phyloP scores from a whole-genome alignment of 2,797 vertebrate genomes.

The Alcedo quadribrachys region DNA sequence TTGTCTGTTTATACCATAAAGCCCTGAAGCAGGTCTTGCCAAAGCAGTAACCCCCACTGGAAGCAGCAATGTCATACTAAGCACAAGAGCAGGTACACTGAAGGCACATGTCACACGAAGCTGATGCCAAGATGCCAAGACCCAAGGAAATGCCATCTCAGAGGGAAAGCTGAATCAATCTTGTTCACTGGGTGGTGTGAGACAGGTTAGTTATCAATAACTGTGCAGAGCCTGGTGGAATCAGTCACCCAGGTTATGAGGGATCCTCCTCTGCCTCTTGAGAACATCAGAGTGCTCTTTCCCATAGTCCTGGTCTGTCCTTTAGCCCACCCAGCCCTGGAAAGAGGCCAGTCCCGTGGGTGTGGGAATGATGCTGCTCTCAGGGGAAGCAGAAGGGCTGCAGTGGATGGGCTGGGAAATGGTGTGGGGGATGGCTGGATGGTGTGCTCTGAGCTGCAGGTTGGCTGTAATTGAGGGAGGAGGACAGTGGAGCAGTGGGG shows the following conservation, averaged over 20 bases:
- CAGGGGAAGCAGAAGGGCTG: not conserved
- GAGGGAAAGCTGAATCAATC: not conserved
- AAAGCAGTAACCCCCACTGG: not conserved
- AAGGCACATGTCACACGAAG: accelerated
- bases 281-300: not conserved
- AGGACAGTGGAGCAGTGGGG: not conserved
- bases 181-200: not conserved
- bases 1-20: not conserved
- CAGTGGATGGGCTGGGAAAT: not conserved
- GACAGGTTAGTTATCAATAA: accelerated
- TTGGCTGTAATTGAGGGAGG: not conserved
- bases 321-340: not conserved
- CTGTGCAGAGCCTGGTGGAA: not conserved
- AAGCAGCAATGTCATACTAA: not conserved
- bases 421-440: not conserved
- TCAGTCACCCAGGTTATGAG: not conserved
- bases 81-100: not conserved
- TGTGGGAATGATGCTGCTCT: not conserved
- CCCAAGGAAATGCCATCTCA: not conserved
- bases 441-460: not conserved
- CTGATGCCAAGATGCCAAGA: not conserved
- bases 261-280: not conserved
- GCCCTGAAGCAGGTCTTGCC: not conserved
- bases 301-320: not conserved
- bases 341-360: not conserved